Percentiles rank a stretch among this genome's conserved stretches.
Conservation (phyloP, 2,888 invertebrate species). For the Stenodera caucasica region DNA sequence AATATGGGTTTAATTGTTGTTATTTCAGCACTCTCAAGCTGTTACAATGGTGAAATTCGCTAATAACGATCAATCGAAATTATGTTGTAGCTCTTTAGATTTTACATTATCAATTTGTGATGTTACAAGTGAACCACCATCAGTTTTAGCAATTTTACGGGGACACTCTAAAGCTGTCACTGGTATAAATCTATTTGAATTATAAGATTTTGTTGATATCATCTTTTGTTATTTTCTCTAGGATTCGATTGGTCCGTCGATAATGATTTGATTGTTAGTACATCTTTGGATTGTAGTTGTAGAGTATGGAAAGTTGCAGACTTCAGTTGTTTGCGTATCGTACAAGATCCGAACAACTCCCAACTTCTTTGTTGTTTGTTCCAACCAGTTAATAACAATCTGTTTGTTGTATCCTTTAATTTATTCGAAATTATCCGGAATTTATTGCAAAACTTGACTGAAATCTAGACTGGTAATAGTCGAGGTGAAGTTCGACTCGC, state of each 20-base stretch:
- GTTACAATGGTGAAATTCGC: constrained; percentile 82
- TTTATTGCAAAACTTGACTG: constrained; percentile 13
- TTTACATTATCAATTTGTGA: constrained; percentile 79
- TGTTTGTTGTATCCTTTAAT: constrained; percentile 75
- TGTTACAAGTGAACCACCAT: constrained; percentile 71
- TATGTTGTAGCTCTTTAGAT: constrained; percentile 81
- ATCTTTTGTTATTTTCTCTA: too few species aligned
- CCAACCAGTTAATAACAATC: constrained; percentile 83
- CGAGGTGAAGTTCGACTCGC: constrained; percentile 75
- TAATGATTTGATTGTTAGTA: constrained; percentile 80
- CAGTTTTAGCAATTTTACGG: constrained; percentile 69
- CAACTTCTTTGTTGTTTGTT: constrained; percentile 74
- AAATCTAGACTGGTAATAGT: constrained; percentile 66
- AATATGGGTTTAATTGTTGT: neutral
- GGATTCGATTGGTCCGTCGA: constrained; percentile 85
- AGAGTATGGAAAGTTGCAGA: constrained; percentile 67
- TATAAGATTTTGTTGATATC: constrained; percentile 6
- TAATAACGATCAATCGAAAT: constrained; percentile 77
- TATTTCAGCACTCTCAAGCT: constrained; percentile 64
- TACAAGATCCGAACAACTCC: constrained; percentile 64
- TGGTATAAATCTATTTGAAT: constrained; percentile 23
- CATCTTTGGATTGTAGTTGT: constrained; percentile 72
- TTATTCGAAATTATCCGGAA: constrained; percentile 7
- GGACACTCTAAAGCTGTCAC: constrained; percentile 73
- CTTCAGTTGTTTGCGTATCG: constrained; percentile 65